Evolutionary conservation across 2,797 vertebrate genomes (phyloP).

Genomic region (Lophius americanus): DNA sequence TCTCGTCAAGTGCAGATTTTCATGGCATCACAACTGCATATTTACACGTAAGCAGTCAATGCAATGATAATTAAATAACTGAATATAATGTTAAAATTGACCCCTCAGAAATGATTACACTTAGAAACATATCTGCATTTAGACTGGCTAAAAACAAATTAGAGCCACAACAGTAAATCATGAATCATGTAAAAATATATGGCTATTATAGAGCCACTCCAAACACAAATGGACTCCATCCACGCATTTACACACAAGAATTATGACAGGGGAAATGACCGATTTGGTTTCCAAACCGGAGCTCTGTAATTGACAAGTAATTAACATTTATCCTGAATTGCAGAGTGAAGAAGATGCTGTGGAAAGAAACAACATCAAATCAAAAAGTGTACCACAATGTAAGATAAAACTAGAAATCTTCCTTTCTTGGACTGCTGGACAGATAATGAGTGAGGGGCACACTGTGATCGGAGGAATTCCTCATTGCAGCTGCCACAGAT

Average conservation of each 20-base stretch:
- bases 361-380: conserved; percentile 14
- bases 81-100: not conserved
- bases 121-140: not conserved
- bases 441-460: conserved; percentile 40
- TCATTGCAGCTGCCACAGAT: conserved; percentile 63
- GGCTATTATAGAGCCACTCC: conserved; percentile 19
- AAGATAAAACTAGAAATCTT: conserved; percentile 2
- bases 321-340: conserved; percentile 3
- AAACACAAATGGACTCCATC: conserved; percentile 12
- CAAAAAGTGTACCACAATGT: conserved; percentile 1
- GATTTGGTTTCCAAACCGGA: conserved; percentile 28
- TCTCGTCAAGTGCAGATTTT: not conserved
- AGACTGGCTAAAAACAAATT: not conserved
- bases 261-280: not conserved
- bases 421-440: conserved; percentile 3
- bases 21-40: not conserved
- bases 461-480: conserved; percentile 62
- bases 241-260: conserved; percentile 9
- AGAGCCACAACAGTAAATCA: conserved; percentile 28
- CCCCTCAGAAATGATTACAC: conserved; percentile 1
- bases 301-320: conserved; percentile 26
- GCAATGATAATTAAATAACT: not conserved
- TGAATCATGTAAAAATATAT: not conserved
- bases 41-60: not conserved
- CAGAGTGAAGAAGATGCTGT: conserved; percentile 22